These are phyloP conservation scores for Crocodylus rhombifer DNA, from an alignment of 2,797 vertebrate species.

Conservation along the genomic window DNA sequence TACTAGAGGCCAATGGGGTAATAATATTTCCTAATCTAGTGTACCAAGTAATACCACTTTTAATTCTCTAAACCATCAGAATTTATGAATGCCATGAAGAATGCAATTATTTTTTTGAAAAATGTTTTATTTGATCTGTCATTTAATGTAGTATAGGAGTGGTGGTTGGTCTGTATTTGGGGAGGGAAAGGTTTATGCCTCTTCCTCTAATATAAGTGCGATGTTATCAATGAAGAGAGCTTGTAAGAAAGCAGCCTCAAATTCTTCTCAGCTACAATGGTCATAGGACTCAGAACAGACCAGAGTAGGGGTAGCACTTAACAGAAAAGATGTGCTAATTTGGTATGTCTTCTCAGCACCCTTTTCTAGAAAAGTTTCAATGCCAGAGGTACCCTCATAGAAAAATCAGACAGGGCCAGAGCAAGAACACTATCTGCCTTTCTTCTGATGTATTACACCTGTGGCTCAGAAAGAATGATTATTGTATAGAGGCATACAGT, in stretches of 20 bases:
- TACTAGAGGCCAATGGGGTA: background rate
- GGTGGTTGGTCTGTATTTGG: background rate
- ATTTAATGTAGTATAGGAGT: background rate
- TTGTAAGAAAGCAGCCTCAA: background rate
- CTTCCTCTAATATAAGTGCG: background rate
- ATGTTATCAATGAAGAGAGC: background rate
- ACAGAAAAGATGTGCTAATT: too few relatives aligned
- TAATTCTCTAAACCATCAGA: background rate
- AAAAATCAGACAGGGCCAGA: background rate
- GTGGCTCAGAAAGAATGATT: background rate
- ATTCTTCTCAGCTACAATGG: background rate
- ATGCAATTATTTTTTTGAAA: background rate
- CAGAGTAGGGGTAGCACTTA: background rate
- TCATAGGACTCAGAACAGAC: background rate
- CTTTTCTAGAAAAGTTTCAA: background rate
- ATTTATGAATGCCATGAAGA: background rate
- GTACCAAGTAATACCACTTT: background rate
- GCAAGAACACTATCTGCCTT: background rate
- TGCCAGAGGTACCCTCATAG: background rate
- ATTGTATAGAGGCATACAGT: background rate
- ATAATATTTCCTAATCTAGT: background rate
- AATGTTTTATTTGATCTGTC: background rate
- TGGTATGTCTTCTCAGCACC: background rate
- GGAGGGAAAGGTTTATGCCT: background rate
- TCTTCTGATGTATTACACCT: background rate